Conservation (phyloP, 2,797 vertebrate species). For the Hipposideros larvatus region DNA sequence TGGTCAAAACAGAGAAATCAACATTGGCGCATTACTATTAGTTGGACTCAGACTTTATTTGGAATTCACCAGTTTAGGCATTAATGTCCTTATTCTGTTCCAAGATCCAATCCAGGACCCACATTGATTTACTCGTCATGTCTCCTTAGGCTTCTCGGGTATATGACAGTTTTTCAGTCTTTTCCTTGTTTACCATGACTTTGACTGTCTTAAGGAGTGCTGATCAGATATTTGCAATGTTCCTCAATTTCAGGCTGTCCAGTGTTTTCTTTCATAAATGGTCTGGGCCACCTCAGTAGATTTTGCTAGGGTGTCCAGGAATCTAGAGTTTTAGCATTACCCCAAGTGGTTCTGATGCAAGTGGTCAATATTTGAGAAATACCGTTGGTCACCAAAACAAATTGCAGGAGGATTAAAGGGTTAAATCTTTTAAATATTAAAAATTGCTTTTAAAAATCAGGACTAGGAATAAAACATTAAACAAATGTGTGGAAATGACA, state of each 20-base stretch:
- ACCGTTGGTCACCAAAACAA: neutral
- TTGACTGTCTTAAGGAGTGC: neutral
- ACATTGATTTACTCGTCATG: neutral
- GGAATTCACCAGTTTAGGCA: neutral
- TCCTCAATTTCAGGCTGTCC: neutral
- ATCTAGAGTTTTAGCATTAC: neutral
- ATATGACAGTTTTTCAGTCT: neutral
- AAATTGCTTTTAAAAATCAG: slow-evolving; percentile 12
- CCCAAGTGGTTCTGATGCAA: neutral
- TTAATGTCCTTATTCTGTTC: neutral
- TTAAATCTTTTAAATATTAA: neutral
- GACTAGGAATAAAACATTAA: neutral
- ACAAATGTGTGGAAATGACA: neutral
- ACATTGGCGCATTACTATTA: neutral
- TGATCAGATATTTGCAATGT: neutral
- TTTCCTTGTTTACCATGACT: neutral
- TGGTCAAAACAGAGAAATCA: neutral
- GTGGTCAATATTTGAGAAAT: neutral
- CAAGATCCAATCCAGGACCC: neutral
- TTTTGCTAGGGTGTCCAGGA: neutral
- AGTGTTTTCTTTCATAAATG: neutral
- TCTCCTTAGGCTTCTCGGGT: neutral
- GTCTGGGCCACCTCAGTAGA: neutral
- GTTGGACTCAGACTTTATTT: neutral
- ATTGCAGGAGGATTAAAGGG: neutral